Conservation (phyloP, 2,797 vertebrate genomes). For the Squalus acanthias region DNA sequence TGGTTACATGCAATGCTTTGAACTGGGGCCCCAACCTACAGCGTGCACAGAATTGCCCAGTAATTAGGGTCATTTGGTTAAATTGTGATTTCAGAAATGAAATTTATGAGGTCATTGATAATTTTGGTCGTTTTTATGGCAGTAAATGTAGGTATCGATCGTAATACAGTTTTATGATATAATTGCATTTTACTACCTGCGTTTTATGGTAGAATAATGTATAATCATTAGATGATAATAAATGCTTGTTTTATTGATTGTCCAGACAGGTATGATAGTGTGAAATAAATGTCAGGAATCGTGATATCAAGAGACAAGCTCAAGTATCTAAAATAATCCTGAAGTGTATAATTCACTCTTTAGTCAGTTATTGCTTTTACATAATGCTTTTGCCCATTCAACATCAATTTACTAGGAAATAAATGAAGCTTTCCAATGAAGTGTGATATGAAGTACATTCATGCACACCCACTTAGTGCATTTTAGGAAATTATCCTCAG, state of each 20-base stretch:
- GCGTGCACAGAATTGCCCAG: not conserved
- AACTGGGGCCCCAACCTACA: not conserved
- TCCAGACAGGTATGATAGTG: constrained; percentile 10
- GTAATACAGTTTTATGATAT: constrained; percentile 34
- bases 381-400: constrained; percentile 37
- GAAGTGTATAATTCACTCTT: constrained; percentile 32
- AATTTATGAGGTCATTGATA: constrained; percentile 29
- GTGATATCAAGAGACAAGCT: constrained; percentile 24
- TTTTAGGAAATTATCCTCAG: constrained; percentile 35
- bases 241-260: constrained; percentile 27
- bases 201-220: constrained; percentile 25
- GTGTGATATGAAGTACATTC: constrained; percentile 38
- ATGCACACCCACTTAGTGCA: constrained; percentile 36
- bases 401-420: constrained; percentile 33
- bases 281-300: not conserved
- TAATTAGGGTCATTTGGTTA: constrained; percentile 7
- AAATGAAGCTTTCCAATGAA: constrained; percentile 39
- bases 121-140: constrained; percentile 26
- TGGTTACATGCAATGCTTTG: not conserved
- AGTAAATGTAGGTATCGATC: constrained; percentile 26
- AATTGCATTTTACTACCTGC: constrained; percentile 10
- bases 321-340: constrained; percentile 30
- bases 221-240: constrained; percentile 20
- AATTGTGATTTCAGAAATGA: constrained; percentile 25
- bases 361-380: constrained; percentile 37